Base-by-base conservation (phyloP, 1,140 invertebrate genomes). In the Glossosoma conforme region DNA sequence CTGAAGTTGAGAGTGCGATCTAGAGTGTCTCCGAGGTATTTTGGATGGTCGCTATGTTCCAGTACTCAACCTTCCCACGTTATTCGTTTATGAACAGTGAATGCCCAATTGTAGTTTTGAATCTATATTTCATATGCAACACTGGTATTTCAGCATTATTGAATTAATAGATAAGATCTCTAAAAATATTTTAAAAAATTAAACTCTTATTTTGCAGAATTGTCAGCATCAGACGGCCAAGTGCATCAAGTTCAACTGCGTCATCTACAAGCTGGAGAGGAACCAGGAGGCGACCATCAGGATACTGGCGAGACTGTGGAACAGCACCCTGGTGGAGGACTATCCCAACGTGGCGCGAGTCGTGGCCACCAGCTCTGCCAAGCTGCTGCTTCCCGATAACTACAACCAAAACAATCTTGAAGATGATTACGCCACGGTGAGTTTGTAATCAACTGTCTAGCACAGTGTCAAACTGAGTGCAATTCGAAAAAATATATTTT, bases 291-390 rank as follows among this genome's bases (percentile, higher is more conserved):
- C 85, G 1, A 85, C 83, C 1, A 89, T 96, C 51, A 82, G 80
- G 28, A 80, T 95, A 14, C 82, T 79, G 61, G 86, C 90, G 1
- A 79, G 89, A 40, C 73, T 97, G 5, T 96, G 92, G 92, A 95
- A 94, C 75, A 83, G 86, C 1, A 95, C 92, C 0, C 71, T 97
- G 10, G 84, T 91, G 1, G 85, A 90, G 64, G 87, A 94, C 66
- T 93, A 92, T 70, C 84, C 87, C 0, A 77, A 83, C 36, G 87
- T 92, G n/a, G 85, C 91, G 64, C 77, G 81, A 33, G 90, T 95
- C 0, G 79, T 79, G 58, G 91, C 94, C 41, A 78, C 80, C 21
- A 94, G 91, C 0, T 77, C 75, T 40, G 91, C 88, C 1, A 76
- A 74, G 55, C 82, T 94, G 22, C 66, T 79, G 52, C 81, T 94